These are phyloP conservation scores for Sardina pilchardus DNA, from an alignment of 2,113 vertebrate genomes.

Conservation along the genomic window DNA sequence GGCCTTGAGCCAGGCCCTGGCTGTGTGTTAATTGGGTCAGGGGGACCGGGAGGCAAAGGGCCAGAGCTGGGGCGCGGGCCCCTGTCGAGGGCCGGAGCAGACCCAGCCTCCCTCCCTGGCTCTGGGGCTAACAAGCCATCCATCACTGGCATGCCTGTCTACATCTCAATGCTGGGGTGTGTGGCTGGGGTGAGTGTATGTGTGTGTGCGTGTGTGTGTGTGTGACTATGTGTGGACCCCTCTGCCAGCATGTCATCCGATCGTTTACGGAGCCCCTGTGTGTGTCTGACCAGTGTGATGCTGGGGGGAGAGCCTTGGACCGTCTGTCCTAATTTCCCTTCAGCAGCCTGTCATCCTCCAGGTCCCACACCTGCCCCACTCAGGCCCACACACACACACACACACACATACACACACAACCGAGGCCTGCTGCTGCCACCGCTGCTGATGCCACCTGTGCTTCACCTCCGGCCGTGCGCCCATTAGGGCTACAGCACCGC, in stretches of 20 bases:
- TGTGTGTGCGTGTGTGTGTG: conserved; percentile 36
- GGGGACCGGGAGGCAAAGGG: conserved; percentile 27
- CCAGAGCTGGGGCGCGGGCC: conserved; percentile 31
- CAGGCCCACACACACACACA: conserved; percentile 22
- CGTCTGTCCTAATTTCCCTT: conserved; percentile 34
- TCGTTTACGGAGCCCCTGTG: neutral
- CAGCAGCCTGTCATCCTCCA: neutral
- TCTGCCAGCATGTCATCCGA: neutral
- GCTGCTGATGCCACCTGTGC: neutral
- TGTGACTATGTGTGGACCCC: neutral
- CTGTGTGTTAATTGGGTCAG: conserved; percentile 46
- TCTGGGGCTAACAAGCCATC: conserved; percentile 44
- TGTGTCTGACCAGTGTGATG: conserved; percentile 24
- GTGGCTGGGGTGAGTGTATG: conserved; percentile 18
- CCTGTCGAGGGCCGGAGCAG: conserved; percentile 39
- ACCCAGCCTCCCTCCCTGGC: conserved; percentile 39
- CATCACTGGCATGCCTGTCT: conserved; percentile 47
- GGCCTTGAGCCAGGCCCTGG: conserved; percentile 46
- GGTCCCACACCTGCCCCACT: neutral
- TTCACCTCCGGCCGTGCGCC: neutral
- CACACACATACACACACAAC: conserved; percentile 19
- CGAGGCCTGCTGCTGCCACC: neutral
- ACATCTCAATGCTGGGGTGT: conserved; percentile 32
- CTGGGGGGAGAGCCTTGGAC: neutral
- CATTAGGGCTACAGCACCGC: neutral